phyloP scores from a whole-genome alignment of 1,140 invertebrate genomes.

The Leptinotarsa undecemlineata region DNA sequence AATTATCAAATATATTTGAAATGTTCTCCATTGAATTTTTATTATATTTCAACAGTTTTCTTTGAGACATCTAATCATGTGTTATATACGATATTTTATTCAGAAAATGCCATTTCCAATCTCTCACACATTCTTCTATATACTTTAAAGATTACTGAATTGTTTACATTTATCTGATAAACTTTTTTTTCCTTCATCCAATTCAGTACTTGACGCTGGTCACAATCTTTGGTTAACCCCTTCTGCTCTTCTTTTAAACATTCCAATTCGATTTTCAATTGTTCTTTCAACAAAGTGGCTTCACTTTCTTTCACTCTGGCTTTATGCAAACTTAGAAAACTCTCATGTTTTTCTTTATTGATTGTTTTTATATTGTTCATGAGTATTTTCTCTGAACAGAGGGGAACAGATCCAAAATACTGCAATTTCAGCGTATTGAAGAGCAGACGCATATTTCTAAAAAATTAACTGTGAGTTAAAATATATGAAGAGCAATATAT shows the following conservation, averaged over 20 bases:
- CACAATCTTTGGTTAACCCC: not conserved
- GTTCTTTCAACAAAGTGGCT: slow-evolving; percentile 48
- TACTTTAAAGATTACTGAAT: not conserved
- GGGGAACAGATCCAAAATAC: slow-evolving; percentile 52
- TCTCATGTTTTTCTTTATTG: slow-evolving; percentile 42
- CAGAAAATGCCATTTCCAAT: too few species aligned
- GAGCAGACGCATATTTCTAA: slow-evolving; percentile 45
- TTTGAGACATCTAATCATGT: too few species aligned
- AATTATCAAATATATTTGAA: too few species aligned
- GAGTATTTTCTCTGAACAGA: slow-evolving; percentile 46
- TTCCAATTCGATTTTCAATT: slow-evolving; percentile 46
- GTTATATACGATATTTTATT: too few species aligned
- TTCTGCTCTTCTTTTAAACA: slow-evolving; percentile 25
- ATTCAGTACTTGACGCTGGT: slow-evolving; percentile 32
- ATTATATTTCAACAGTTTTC: too few species aligned
- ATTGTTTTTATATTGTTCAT: slow-evolving; percentile 43
- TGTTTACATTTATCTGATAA: slow-evolving; percentile 39
- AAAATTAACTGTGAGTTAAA: too few species aligned
- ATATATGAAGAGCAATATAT: too few species aligned
- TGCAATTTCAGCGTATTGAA: slow-evolving; percentile 49
- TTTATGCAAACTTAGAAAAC: slow-evolving; percentile 42
- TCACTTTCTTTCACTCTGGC: slow-evolving; percentile 47
- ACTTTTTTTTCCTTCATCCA: slow-evolving; percentile 40
- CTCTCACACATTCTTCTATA: too few species aligned
- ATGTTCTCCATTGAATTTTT: too few species aligned